phyloP scores from a whole-genome alignment of 1,140 invertebrate genomes.

The Caenorhabditis inopinata region DNA sequence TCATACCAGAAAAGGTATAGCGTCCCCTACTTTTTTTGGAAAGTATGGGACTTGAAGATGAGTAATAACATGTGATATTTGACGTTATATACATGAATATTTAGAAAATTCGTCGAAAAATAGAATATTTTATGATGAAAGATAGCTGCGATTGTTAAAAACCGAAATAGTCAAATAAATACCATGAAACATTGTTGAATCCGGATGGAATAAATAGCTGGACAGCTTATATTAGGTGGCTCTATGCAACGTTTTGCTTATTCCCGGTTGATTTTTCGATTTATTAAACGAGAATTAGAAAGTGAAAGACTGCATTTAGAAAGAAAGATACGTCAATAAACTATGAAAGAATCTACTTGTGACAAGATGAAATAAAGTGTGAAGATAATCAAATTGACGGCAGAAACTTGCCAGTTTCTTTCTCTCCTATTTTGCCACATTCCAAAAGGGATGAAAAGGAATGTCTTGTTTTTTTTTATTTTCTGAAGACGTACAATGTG shows the following conservation, averaged over 20 bases:
- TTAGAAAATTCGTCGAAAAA: too few species aligned
- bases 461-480: neutral
- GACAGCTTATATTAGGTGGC: too few species aligned
- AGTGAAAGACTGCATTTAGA: neutral
- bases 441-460: neutral
- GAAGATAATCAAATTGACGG: conserved; percentile 33
- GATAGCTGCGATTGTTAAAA: too few species aligned
- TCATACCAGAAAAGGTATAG: neutral
- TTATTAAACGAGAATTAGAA: conserved; percentile 32
- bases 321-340: neutral
- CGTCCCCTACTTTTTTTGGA: neutral
- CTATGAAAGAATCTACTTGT: conserved; percentile 15
- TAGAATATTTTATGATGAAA: too few species aligned
- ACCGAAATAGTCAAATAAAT: too few species aligned
- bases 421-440: neutral
- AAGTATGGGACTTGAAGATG: too few species aligned
- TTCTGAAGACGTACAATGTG: neutral
- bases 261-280: too few species aligned
- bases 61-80: too few species aligned
- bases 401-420: neutral
- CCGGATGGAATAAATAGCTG: neutral
- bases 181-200: too few species aligned
- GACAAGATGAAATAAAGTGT: conserved; percentile 5
- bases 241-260: too few species aligned
- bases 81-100: too few species aligned